Evolutionary conservation across 1,140 invertebrate genomes (phyloP).

Genomic region (Maconellicoccus hirsutus): DNA sequence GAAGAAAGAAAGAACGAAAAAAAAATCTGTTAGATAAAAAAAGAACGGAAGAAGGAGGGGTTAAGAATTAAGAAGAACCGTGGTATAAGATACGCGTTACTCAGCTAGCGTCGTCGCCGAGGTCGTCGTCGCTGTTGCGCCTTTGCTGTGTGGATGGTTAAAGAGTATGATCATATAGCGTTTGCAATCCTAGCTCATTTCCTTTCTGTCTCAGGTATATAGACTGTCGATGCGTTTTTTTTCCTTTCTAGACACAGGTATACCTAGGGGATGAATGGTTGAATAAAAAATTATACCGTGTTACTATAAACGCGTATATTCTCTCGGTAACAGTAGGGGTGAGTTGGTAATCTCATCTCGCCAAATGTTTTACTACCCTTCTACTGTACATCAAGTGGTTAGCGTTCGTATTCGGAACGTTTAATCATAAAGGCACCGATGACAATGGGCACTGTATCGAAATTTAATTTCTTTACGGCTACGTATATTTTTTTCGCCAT

Average conservation of each 20-base stretch:
- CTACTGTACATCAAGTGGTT: background rate
- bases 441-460: background rate
- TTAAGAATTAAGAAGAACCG: slow-evolving; percentile 15
- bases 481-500: background rate
- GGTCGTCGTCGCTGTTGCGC: too few relatives aligned
- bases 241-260: background rate
- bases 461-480: background rate
- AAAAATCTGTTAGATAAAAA: slow-evolving; percentile 13
- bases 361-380: slow-evolving; percentile 13
- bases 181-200: slow-evolving; percentile 22
- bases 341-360: slow-evolving; percentile 15
- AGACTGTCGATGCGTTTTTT: background rate
- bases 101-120: too few relatives aligned
- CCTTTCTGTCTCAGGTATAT: slow-evolving; percentile 4
- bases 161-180: slow-evolving; percentile 10
- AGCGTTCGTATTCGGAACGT: background rate
- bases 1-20: too few relatives aligned
- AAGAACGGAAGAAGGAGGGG: slow-evolving; percentile 18
- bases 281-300: slow-evolving; percentile 15
- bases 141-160: too few relatives aligned
- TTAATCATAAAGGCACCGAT: slow-evolving; percentile 6
- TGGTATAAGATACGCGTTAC: background rate
- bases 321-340: background rate
- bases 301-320: background rate
- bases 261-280: slow-evolving; percentile 8